Evolutionary conservation across 1,140 invertebrate genomes (phyloP), one percentile per base, ranked within the genome.

Genomic region (Drosophila pallidifrons): DNA sequence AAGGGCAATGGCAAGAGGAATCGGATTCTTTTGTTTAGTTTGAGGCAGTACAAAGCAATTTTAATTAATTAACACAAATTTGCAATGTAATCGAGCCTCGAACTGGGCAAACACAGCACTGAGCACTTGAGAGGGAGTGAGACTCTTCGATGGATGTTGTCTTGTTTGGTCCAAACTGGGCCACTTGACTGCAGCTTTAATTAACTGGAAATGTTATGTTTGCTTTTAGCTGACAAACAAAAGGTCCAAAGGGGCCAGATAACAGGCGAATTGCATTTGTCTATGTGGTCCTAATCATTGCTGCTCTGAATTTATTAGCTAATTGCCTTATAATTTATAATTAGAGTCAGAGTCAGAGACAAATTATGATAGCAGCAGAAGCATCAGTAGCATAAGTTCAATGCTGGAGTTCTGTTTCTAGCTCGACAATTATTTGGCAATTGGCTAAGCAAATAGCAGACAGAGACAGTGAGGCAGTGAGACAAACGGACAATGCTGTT

Each of bases 21-120:
- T 49, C 38, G 30, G 20, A 60, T 66, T 72, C 72, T 75, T 51
- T 71, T 64, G 67, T 70, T 45, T 28, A 25, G 13, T 70, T 51
- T 15, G 8, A 35, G 30, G 43, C 45, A 32, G 71, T 25, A 46
- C 68, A 67, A 63, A 38, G 69, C 70, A 55, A 70, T 70, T 88
- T 86, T 77, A 87, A 88, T 87, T 88, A 82, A 88, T 87, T 82
- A 87, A 88, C 83, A 87, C 83, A 87, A 77, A 87, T 87, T 82
- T 87, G 80, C 67, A 82, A 46, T 88, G 83, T 88, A 83, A 88
- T 80, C 63, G 68, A 82, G 76, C 68, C 63, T 52, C 68, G 46
- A 55, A 65, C 63, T 47, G 54, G 35, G 32, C 59, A 67, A 68
- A 57, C 28, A 67, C 20, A 25, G 20, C 20, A 25, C 20, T 25